Conservation (phyloP, 1,140 invertebrate species). For the Drosophila ananassae region DNA sequence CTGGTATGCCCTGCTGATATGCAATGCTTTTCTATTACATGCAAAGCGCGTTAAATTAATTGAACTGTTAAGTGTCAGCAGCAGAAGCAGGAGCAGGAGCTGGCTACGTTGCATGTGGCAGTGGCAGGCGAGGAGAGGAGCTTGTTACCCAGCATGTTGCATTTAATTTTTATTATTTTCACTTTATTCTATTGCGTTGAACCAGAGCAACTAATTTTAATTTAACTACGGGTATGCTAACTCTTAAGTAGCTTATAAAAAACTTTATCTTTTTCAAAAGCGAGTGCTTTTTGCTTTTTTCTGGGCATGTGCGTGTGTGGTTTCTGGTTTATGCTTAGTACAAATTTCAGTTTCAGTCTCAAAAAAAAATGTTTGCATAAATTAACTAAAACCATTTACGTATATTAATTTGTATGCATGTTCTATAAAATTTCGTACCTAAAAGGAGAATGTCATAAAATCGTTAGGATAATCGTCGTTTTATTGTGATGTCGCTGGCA, state of each 20-base stretch:
- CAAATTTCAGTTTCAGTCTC: constrained; percentile 81
- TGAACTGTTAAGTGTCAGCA: constrained; percentile 73
- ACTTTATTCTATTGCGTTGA: constrained; percentile 69
- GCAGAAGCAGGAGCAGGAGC: constrained; percentile 21
- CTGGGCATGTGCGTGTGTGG: constrained; percentile 14
- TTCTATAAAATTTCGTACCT: constrained; percentile 44
- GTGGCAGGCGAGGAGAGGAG: background rate
- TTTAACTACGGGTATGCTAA: constrained; percentile 37
- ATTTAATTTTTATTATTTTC: constrained; percentile 71
- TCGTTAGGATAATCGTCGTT: constrained; percentile 59
- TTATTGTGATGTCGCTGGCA: constrained; percentile 27
- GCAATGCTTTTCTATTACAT: constrained; percentile 67
- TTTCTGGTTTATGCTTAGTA: constrained; percentile 67
- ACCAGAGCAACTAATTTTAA: constrained; percentile 65
- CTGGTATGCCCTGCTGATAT: constrained; percentile 46
- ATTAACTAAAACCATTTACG: constrained; percentile 69
- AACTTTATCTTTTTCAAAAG: constrained; percentile 24
- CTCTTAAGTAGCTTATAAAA: constrained; percentile 39
- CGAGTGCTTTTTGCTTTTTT: constrained; percentile 11
- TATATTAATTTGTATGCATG: constrained; percentile 40
- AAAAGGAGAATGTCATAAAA: constrained; percentile 48
- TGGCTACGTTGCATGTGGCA: constrained; percentile 2
- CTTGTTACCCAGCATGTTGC: constrained; percentile 54
- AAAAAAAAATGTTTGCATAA: constrained; percentile 78
- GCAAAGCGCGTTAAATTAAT: constrained; percentile 79